Evolutionary conservation across 2,113 vertebrate species (phyloP), one percentile per base, ranked within the genome.

Genomic region (Electrona antarctica): DNA sequence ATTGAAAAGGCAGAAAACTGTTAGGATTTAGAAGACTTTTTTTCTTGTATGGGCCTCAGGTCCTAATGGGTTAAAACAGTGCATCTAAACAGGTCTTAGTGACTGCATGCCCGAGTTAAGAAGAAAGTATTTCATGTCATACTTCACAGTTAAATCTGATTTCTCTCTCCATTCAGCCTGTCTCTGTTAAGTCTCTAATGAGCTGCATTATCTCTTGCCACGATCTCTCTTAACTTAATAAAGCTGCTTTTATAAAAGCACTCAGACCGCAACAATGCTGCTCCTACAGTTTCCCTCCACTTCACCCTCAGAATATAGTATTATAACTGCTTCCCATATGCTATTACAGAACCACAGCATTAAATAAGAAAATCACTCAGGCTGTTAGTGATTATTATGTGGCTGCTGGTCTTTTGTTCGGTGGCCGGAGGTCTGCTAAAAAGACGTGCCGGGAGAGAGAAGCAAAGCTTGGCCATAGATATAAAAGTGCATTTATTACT

Each of bases 331-430:
- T 50, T 67, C 11, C 67, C 68, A 55, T 21, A 21, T 46, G 55
- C 11, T 50, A 11, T 15, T 76, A 45, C 51, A 29, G 51, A 21
- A 6, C n/a, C 11, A 60, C 50, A 56, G 14, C 58, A 66, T 66
- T 76, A 60, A 71, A 67, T 62, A 70, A 45, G 10, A 76, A 67
- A 62, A 60, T 64, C 63, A 63, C 70, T 73, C 13, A 7, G 56
- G 52, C 28, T 12, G n/a, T 7, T 65, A 82, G 75, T 59, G 76
- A 82, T 78, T 72, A 33, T 4, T 73, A 51, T 13, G 52, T 72
- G 61, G 3, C 71, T 49, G 68, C 21, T 71, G 61, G 67, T 64
- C 52, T 76, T 80, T 75, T 63, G 58, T 67, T 71, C 60, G 15
- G 60, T 9, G 56, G 46, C 33, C 8, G 76, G 57, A 41, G 33